Base-by-base conservation (phyloP, 1,140 invertebrate genomes). In the Drosophila ironensis region DNA sequence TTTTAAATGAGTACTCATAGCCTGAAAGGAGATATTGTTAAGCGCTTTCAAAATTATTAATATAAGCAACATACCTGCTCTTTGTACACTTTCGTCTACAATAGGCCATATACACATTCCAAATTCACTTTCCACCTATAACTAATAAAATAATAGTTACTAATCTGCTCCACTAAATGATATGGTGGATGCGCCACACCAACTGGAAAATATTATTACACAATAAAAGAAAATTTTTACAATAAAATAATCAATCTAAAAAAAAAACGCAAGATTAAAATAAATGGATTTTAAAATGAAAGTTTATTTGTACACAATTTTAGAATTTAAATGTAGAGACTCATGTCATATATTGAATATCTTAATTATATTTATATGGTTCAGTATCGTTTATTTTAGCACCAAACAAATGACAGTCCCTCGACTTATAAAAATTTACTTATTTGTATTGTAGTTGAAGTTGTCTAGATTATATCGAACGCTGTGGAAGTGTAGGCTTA, bases 91-190 rank as follows among this genome's bases (percentile, higher is more conserved):
- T 24, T 51, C 35, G 37, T 28, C 33, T 16, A 50, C 33, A 20
- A 16, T 11, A 27, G 69, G 27, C 33, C 22, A 46, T 45, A 40
- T 8, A 38, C 30, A 40, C 56, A 38, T n/a, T 68, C 54, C 47
- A 57, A n/a, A 50, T 57, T 82, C 60, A 82, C 54, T 82, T 82
- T 40, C 78, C 78, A 78, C 78, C 78, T 84, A 82, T 84, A 82
- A 82, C 78, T 82, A 60, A 84, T 84, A 73, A 54, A 78, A 61
- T n/a, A 50, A 33, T 25, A 25, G 38, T 69, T 69, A 50, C 40
- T 27, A 12, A 17, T 42, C 27, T 27, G n/a, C 17, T 3, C 35
- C n/a, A 24, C 27, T 22, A 11, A 9, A 22, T 20, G 20, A 27
- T 25, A 33, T 12, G 5, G 20, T 35, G 5, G 4, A 5, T 24